A percentile compares a stretch with the other conserved stretches of the same genome.
Evolutionary conservation across 2,797 vertebrate species (phyloP).

Genomic region (Siniperca obscura): DNA sequence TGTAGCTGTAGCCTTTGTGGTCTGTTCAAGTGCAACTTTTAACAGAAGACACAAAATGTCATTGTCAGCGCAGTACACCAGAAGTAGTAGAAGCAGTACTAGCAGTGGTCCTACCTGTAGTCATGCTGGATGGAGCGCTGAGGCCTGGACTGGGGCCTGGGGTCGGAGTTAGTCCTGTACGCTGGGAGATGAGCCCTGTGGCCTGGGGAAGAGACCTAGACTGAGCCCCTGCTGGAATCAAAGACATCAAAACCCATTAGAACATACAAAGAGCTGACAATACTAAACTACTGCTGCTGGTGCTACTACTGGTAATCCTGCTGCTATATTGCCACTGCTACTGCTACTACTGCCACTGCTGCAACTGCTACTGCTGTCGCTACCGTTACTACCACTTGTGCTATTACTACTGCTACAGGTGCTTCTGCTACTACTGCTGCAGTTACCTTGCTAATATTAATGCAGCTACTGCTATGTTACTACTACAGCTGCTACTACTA

Average conservation of each 20-base stretch:
- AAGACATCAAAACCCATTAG: conserved; percentile 20
- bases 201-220: conserved; percentile 45
- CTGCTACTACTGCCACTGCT: background rate
- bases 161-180: conserved; percentile 51
- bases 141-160: conserved; percentile 47
- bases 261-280: background rate
- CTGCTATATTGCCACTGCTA: background rate
- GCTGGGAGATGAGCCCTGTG: conserved; percentile 53
- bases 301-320: background rate
- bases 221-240: conserved; percentile 52
- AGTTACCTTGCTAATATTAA: background rate
- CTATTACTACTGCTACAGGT: too few relatives aligned
- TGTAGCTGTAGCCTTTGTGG: background rate
- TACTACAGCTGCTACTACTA: background rate
- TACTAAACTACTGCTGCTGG: background rate
- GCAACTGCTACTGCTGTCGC: background rate
- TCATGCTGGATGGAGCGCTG: conserved; percentile 15
- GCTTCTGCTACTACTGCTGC: background rate
- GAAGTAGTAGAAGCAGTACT: background rate
- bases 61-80: background rate
- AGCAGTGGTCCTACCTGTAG: conserved; percentile 58
- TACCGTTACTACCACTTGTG: background rate
- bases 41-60: background rate
- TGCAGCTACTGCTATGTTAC: too few relatives aligned
- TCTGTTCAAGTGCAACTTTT: background rate